Percentiles rank a stretch among this genome's conserved stretches.
These are phyloP conservation scores for Fundulus diaphanus DNA, from an alignment of 2,797 vertebrate species.

Conservation along the genomic window DNA sequence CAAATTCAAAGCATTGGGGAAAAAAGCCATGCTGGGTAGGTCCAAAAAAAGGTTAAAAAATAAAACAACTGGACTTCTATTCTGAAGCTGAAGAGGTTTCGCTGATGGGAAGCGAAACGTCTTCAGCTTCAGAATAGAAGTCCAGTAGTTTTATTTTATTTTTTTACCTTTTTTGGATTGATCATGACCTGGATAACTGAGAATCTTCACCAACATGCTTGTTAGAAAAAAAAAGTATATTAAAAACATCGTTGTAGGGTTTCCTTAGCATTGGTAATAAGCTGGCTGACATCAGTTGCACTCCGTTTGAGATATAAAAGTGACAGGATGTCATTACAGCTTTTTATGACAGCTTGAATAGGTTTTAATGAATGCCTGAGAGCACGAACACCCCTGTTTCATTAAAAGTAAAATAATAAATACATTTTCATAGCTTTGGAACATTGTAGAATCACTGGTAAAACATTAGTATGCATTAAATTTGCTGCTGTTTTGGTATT, in stretches of 20 bases:
- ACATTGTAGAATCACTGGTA: slow-evolving; percentile 3
- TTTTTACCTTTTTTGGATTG: too few relatives aligned
- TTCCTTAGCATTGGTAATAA: slow-evolving; percentile 62
- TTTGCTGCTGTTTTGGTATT: slow-evolving; percentile 35
- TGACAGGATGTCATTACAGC: slow-evolving; percentile 60
- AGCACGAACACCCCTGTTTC: slow-evolving; percentile 46
- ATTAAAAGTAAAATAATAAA: slow-evolving; percentile 38
- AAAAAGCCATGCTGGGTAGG: slow-evolving; percentile 28
- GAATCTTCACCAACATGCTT: too few relatives aligned
- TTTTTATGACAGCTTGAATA: slow-evolving; percentile 50
- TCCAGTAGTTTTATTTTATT: too few relatives aligned
- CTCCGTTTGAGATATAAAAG: slow-evolving; percentile 52
- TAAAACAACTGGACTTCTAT: too few relatives aligned
- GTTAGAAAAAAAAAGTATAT: slow-evolving; percentile 32
- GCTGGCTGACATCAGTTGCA: slow-evolving; percentile 61
- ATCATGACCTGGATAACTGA: too few relatives aligned
- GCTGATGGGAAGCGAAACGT: too few relatives aligned
- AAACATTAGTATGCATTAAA: slow-evolving; percentile 31
- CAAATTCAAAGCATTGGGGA: slow-evolving; percentile 16
- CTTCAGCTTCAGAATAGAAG: too few relatives aligned
- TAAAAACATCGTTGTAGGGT: slow-evolving; percentile 43
- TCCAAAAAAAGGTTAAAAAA: too few relatives aligned
- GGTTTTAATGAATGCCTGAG: slow-evolving; percentile 52
- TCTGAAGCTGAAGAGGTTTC: too few relatives aligned
- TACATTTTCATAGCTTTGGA: slow-evolving; percentile 12